phyloP scores from a whole-genome alignment of 2,797 vertebrate genomes.

The Lagorchestes hirsutus region DNA sequence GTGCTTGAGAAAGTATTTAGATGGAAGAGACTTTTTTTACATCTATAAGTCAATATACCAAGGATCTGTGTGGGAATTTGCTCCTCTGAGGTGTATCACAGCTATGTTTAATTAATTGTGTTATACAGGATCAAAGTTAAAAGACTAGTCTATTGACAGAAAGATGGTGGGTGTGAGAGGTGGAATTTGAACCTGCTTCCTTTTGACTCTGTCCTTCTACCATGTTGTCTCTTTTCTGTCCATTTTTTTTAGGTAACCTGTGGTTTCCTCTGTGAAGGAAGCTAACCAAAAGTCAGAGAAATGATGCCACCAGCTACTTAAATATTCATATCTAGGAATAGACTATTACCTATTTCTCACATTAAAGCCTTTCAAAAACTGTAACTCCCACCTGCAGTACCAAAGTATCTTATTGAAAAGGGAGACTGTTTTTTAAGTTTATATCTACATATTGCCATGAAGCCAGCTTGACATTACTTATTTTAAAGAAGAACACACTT shows the following conservation, averaged over 20 bases:
- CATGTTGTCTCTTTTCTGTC: neutral
- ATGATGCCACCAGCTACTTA: neutral
- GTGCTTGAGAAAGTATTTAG: neutral
- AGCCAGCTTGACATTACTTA: neutral
- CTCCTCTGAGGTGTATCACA: neutral
- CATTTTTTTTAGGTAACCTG: neutral
- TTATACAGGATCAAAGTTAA: neutral
- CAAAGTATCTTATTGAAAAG: neutral
- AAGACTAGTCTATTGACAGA: neutral
- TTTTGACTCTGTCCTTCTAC: neutral
- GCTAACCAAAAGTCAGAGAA: neutral
- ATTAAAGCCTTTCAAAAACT: neutral
- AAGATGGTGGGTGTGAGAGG: neutral
- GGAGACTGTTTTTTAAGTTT: neutral
- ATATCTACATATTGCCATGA: neutral
- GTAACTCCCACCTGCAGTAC: neutral
- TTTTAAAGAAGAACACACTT: neutral
- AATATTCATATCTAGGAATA: neutral
- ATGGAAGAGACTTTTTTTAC: neutral
- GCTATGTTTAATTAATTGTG: neutral
- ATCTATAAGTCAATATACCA: neutral
- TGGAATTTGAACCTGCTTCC: neutral
- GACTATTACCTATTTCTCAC: neutral
- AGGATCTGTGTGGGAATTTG: neutral
- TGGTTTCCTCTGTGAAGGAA: neutral